phyloP scores from a whole-genome alignment of 2,113 vertebrate genomes.

The Myotis davidii region DNA sequence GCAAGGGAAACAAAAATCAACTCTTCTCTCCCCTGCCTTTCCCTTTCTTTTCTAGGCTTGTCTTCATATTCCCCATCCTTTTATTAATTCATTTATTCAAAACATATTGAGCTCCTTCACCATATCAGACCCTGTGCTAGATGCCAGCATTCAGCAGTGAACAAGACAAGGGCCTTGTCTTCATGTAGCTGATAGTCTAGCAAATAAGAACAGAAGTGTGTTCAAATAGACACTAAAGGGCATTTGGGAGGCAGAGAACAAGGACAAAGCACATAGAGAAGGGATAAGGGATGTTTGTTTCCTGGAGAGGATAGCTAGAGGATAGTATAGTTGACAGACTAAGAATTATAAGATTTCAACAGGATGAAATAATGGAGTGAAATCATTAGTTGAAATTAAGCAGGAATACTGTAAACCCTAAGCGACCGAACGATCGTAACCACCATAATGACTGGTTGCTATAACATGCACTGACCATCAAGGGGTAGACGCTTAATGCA shows the following conservation, averaged over 20 bases:
- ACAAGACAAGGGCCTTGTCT: background rate
- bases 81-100: background rate
- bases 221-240: background rate
- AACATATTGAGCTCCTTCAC: background rate
- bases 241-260: too few species aligned
- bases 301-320: background rate
- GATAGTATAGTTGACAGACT: background rate
- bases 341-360: background rate
- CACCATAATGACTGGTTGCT: too few species aligned
- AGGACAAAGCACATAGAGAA: accelerated
- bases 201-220: background rate
- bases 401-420: background rate
- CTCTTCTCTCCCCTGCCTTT: background rate
- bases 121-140: background rate
- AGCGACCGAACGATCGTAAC: too few species aligned
- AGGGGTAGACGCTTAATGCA: too few species aligned
- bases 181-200: background rate
- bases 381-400: background rate
- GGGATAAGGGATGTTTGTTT: background rate
- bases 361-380: background rate
- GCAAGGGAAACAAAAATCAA: too few species aligned
- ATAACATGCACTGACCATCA: too few species aligned
- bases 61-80: background rate
- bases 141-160: background rate
- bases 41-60: background rate